Base-by-base conservation (phyloP, 2,113 vertebrate genomes). In the Oryzias woworae region DNA sequence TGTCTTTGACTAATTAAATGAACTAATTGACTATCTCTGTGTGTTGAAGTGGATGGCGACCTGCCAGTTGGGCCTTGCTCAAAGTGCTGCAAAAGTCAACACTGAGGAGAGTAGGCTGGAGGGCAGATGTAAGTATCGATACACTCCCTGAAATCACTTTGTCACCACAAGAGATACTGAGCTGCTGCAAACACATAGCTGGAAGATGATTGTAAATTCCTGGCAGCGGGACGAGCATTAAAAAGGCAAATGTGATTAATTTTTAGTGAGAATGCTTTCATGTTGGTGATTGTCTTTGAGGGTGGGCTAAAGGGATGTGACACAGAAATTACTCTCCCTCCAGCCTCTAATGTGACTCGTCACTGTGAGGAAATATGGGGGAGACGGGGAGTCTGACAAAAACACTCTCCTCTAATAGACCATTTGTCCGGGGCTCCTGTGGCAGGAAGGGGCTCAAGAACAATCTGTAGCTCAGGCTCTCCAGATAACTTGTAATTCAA, bases 161-260 rank as follows among this genome's bases (percentile, higher is more conserved):
- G 71, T 69, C 70, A 79, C 58, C 58, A 68, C 71, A 62, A 20
- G 68, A 72, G 74, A 69, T 53, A 28, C 45, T 31, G 43, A 69
- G 82, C 72, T 51, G 69, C 51, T 12, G 73, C 52, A 52, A 36
- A 69, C 56, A 71, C 83, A 71, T 69, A 53, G 74, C 73, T 63
- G 58, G 24, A 46, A 66, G 78, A 76, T 55, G 59, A 85, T 87
- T 81, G 85, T 78, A 85, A 77, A 84, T 89, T 88, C 88, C 85
- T 91, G 89, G 85, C 85, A 86, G 66, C 20, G 71, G 46, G 47
- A 80, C 46, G 75, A 69, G 56, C 67, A 86, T 90, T 92, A 90
- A 91, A 88, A 91, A 90, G 86, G 90, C 88, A 87, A 91, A 91
- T 89, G 83, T 89, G 88, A 92, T 92, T 88, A 83, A 83, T 87